phyloP scores from a whole-genome alignment of 2,888 invertebrate species.

The Lissonota sp. region DNA sequence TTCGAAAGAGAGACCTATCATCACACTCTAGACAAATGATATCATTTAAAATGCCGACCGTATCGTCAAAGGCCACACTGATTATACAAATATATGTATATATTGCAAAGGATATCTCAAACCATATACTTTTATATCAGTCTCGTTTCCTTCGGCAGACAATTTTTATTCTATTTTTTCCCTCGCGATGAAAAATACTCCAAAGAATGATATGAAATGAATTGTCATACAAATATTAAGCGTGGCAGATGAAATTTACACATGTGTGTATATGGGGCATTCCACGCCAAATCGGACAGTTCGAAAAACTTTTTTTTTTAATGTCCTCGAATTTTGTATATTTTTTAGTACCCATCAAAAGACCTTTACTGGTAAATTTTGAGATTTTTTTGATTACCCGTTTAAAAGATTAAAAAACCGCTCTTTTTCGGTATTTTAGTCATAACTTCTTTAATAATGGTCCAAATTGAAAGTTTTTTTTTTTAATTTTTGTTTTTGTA shows the following conservation, averaged over 20 bases:
- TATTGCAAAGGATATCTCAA: constrained; percentile 43
- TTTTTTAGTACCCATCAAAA: no score
- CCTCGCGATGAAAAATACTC: constrained; percentile 16
- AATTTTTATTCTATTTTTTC: constrained; percentile 5
- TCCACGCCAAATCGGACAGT: no score
- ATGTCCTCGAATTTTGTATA: no score
- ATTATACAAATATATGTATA: neutral
- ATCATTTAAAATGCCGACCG: constrained; percentile 10
- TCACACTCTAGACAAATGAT: constrained; percentile 23
- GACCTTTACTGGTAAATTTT: no score
- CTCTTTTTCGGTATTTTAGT: no score
- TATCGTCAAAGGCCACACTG: constrained; percentile 43
- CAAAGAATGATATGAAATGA: constrained; percentile 29
- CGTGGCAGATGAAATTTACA: constrained; percentile 19
- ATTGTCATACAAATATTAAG: constrained; percentile 11
- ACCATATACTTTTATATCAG: constrained; percentile 32
- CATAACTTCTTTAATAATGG: constrained; percentile 1
- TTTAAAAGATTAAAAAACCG: no score
- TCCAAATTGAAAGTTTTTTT: constrained; percentile 13
- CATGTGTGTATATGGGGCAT: constrained; percentile 17
- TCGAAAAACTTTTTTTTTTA: no score
- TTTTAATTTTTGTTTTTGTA: constrained; percentile 25
- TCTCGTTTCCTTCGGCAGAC: constrained; percentile 32
- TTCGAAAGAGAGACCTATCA: constrained; percentile 14
- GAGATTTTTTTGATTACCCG: no score